Evolutionary conservation across 2,888 invertebrate genomes (phyloP), one percentile per base, ranked within the genome.

Genomic region (Dicranocentrus wangi): DNA sequence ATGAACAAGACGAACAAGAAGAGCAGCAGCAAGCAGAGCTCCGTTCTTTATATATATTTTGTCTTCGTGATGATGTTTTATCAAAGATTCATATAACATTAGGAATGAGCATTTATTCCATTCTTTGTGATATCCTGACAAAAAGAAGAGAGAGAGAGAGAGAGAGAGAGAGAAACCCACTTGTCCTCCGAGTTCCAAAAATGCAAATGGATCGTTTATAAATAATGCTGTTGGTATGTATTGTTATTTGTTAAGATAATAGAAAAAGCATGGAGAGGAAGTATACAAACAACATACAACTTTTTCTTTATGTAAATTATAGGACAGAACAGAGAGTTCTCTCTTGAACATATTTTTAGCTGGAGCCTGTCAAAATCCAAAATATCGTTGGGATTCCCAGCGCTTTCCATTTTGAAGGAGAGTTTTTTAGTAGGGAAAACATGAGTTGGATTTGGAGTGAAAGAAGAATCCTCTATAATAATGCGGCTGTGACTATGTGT

Each of bases 121-220:
- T 32, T 32, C 3, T 32, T 32, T 32, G 32, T 10, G 32, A 32
- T 32, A 32, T 32, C 32, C 32, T 32, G 32, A 3, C n/a, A n/a
- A n/a, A n/a, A n/a, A n/a, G n/a, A n/a, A n/a, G n/a, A n/a, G n/a
- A n/a, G n/a, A 39, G 13, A 39, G 39, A 39, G 39, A 39, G 43
- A 3, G 8, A 43, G 2, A 8, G n/a, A n/a, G 43, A 13, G 10
- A 43, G 13, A 43, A 13, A 43, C n/a, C n/a, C 43, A 8, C 19
- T 51, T 17, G 55, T 25, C 25, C 32, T 32, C 25, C 25, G 25
- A 55, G 13, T 55, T 8, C 5, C 8, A 51, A 8, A 55, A 55
- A 55, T 55, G 55, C 55, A 55, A 55, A 55, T 55, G 55, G 55
- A 55, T 55, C 55, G 55, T 55, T 55, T 55, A 55, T 55, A 55